Evolutionary conservation across 2,113 vertebrate species (phyloP).

Genomic region (Craseonycteris thonglongyai): DNA sequence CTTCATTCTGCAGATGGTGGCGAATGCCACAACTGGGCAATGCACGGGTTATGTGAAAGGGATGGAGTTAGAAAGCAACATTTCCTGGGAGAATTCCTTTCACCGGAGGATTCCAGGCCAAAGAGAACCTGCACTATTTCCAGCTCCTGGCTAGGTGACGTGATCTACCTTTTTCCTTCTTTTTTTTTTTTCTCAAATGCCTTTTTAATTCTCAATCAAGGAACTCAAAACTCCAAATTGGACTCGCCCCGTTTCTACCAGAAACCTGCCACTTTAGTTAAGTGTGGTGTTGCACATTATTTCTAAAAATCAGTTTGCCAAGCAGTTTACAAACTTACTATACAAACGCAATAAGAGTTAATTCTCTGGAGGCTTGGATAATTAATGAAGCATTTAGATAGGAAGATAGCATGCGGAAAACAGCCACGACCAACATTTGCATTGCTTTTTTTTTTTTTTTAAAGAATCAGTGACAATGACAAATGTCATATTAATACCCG

Average conservation of each 20-base stretch:
- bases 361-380: conserved; percentile 70
- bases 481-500: conserved; percentile 74
- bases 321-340: conserved; percentile 65
- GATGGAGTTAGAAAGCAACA: background rate
- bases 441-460: conserved; percentile 68
- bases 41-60: background rate
- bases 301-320: conserved; percentile 66
- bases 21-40: background rate
- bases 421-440: conserved; percentile 70
- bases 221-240: conserved; percentile 43
- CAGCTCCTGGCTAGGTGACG: conserved; percentile 6
- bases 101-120: conserved; percentile 18
- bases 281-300: conserved; percentile 4
- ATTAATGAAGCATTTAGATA: conserved; percentile 66
- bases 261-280: conserved; percentile 43
- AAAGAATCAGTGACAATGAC: conserved; percentile 76
- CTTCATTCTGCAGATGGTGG: background rate
- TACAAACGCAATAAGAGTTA: conserved; percentile 67
- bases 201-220: conserved; percentile 39
- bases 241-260: conserved; percentile 64
- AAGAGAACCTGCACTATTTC: conserved; percentile 17
- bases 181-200: background rate
- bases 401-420: conserved; percentile 73
- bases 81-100: conserved; percentile 41
- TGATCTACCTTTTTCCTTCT: background rate